phyloP scores from a whole-genome alignment of 2,797 vertebrate genomes.

The Perdix hodgsoniae region DNA sequence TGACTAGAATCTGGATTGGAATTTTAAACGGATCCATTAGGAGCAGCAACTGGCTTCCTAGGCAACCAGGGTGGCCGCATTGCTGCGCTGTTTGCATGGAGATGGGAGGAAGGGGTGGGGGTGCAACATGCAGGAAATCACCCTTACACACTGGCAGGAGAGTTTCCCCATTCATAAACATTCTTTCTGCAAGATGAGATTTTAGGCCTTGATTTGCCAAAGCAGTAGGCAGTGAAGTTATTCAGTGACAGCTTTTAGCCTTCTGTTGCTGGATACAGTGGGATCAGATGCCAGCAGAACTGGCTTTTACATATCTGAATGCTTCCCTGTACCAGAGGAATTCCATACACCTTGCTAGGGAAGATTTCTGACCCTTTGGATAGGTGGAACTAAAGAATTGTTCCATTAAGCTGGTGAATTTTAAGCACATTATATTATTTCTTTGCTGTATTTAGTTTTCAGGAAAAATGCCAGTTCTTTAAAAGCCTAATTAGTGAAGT shows the following conservation, averaged over 20 bases:
- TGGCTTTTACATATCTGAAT: neutral
- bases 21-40: constrained; percentile 65
- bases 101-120: constrained; percentile 1
- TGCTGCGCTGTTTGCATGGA: constrained; percentile 18
- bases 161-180: constrained; percentile 61
- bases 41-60: constrained; percentile 68
- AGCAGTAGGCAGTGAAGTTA: constrained; percentile 30
- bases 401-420: neutral
- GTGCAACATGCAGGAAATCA: neutral
- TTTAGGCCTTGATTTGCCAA: constrained; percentile 12
- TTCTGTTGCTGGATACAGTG: constrained; percentile 27
- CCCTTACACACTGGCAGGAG: neutral
- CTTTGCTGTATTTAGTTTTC: neutral
- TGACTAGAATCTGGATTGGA: constrained; percentile 57
- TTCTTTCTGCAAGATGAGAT: constrained; percentile 45
- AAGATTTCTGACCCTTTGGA: neutral
- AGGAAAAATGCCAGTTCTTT: neutral
- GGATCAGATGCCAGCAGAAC: constrained; percentile 23
- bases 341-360: neutral
- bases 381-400: neutral
- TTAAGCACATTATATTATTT: neutral
- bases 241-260: constrained; percentile 43
- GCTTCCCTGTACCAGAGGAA: neutral
- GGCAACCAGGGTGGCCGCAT: constrained; percentile 55
- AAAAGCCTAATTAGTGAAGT: neutral